Evolutionary conservation across 2,888 invertebrate species (phyloP), one percentile per base, ranked within the genome.

Genomic region (Uloborus plumipes): DNA sequence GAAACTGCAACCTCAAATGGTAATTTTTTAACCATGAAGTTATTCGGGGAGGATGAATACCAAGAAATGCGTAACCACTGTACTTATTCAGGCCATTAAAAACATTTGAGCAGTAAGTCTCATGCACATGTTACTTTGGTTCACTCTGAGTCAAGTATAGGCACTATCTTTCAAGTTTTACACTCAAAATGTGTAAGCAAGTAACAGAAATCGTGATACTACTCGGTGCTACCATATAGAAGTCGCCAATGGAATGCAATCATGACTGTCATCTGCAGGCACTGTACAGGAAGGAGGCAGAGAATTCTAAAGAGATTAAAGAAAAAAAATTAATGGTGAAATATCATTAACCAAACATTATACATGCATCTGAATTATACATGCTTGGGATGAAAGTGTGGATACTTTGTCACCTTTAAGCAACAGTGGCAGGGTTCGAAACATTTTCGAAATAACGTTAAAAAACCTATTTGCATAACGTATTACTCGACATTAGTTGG

Each of bases 21-120:
- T 39, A 39, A 7, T 39, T 39, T 9, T 26, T 39, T 6, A 39
- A 39, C 9, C 39, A 39, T 11, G 11, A 4, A 26, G 4, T 26
- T 4, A 3, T 26, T 26, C 4, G 4, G 26, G 39, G 39, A 11
- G 39, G 9, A 39, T 39, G 39, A 39, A 39, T 39, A 39, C 9
- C 39, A 39, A 39, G 4, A 31, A 31, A 31, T 31, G 7, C 11
- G 9, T 39, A 39, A 39, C 9, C 39, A 39, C 39, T 39, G 39
- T 39, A 39, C 39, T 39, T 39, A 39, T 39, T 9, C 11, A 39
- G 39, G 39, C 39, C 20, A n/a, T 65, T 72, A 66, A 55, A 74
- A 74, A 74, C 51, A n/a, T 53, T 79, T 79, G 79, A 79, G 80
- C 73, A 80, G 72, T 47, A 79, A 61, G 55, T 61, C 26, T 61